These are phyloP conservation scores for Amphiprion percula DNA, from an alignment of 2,113 vertebrate genomes.

Conservation along the genomic window DNA sequence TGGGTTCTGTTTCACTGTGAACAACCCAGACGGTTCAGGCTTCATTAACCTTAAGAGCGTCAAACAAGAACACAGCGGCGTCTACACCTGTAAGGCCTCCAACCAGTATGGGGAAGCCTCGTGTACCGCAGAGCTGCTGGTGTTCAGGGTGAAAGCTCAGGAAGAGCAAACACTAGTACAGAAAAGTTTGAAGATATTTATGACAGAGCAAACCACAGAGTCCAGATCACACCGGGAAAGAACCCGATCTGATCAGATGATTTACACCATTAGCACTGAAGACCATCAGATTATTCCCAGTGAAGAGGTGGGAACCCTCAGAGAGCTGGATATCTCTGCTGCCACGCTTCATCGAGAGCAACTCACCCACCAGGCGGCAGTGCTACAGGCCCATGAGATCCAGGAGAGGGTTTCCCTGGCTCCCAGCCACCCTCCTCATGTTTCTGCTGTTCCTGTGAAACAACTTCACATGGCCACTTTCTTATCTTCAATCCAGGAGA, in stretches of 20 bases:
- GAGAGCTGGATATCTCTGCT: constrained; percentile 72
- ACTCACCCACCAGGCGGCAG: constrained; percentile 76
- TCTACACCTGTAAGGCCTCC: constrained; percentile 86
- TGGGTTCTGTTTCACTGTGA: constrained; percentile 73
- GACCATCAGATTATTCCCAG: constrained; percentile 76
- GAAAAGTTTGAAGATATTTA: constrained; percentile 71
- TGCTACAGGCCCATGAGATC: constrained; percentile 77
- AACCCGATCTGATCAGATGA: constrained; percentile 73
- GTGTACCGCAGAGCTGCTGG: constrained; percentile 85
- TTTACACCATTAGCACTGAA: constrained; percentile 81
- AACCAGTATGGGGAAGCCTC: constrained; percentile 85
- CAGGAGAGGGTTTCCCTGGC: constrained; percentile 72
- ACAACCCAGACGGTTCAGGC: constrained; percentile 86
- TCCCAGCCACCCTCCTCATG: constrained; percentile 48
- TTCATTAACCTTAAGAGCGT: constrained; percentile 84
- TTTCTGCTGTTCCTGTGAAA: constrained; percentile 63
- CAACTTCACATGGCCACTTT: constrained; percentile 73
- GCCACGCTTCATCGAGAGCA: constrained; percentile 78
- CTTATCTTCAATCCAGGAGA: constrained; percentile 81
- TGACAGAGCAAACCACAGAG: constrained; percentile 70
- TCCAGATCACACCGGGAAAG: constrained; percentile 67
- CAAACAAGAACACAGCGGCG: constrained; percentile 82
- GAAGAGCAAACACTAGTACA: constrained; percentile 61
- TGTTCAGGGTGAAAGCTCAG: constrained; percentile 67
- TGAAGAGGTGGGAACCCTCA: constrained; percentile 76